Percentiles rank a stretch among this genome's conserved stretches.
Conservation (phyloP, 2,113 vertebrate genomes). For the Otus sunia region DNA sequence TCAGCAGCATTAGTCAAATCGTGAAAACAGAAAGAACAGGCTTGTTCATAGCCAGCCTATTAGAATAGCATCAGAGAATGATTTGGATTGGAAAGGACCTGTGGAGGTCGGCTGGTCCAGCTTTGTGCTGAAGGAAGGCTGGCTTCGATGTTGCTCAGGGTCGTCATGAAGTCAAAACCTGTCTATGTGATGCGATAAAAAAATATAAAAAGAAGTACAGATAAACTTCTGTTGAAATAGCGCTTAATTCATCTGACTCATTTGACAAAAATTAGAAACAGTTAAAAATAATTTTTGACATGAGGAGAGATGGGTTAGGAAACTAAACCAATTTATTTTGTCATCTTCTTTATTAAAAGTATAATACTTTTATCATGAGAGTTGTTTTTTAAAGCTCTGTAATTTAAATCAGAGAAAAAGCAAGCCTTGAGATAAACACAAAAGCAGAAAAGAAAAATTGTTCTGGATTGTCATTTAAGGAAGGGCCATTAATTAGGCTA, state of each 20-base stretch:
- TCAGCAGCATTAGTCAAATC: background rate
- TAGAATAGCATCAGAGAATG: background rate
- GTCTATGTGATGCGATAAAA: background rate
- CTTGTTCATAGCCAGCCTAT: background rate
- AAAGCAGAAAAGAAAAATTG: background rate
- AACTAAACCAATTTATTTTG: background rate
- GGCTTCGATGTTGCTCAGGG: background rate
- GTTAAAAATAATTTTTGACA: constrained; percentile 31
- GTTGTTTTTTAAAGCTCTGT: background rate
- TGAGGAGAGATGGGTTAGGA: background rate
- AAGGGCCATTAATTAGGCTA: background rate
- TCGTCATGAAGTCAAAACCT: background rate
- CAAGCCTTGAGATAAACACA: background rate
- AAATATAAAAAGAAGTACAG: background rate
- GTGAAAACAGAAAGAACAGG: background rate
- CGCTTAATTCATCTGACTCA: constrained; percentile 18
- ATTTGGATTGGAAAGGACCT: background rate
- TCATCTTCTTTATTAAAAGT: background rate
- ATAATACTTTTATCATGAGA: background rate
- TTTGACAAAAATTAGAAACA: constrained; percentile 41
- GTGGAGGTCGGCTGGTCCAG: background rate
- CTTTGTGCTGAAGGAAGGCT: background rate
- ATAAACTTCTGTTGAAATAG: background rate
- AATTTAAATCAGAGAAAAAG: background rate
- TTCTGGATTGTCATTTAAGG: background rate